These are phyloP conservation scores for Spisula subtruncata DNA, from an alignment of 2,888 invertebrate genomes.

Conservation along the genomic window DNA sequence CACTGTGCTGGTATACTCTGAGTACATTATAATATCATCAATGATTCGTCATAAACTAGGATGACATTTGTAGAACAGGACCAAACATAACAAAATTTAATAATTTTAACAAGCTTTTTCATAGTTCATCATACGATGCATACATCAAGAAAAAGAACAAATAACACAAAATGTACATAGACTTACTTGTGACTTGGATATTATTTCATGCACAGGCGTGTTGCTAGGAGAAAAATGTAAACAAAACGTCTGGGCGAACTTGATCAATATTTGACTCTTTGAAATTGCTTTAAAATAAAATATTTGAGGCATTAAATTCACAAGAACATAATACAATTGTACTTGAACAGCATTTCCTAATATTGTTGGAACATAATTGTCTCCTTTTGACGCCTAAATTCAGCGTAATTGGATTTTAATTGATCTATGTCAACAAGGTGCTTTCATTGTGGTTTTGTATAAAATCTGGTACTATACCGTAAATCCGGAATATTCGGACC, in stretches of 20 bases:
- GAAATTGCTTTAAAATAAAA: neutral
- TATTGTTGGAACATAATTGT: neutral
- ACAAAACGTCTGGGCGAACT: neutral
- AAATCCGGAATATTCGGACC: neutral
- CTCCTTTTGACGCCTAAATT: neutral
- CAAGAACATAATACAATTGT: neutral
- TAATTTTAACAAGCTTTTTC: neutral
- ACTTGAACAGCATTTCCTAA: neutral
- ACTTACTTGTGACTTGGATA: neutral
- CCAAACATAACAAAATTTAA: neutral
- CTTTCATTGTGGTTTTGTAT: neutral
- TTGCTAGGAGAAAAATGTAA: constrained; percentile 18
- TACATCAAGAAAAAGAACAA: neutral
- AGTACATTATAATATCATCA: too few species aligned
- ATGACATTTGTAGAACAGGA: neutral
- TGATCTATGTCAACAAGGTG: neutral
- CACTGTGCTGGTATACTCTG: too few species aligned
- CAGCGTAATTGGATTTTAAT: neutral
- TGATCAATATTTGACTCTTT: neutral
- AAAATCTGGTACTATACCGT: neutral
- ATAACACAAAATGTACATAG: neutral
- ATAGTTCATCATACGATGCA: neutral
- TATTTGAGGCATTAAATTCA: neutral
- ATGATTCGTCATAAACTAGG: neutral
- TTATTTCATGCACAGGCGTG: constrained; percentile 8